Percentiles rank a stretch among this genome's conserved stretches.
These are phyloP conservation scores for Maconellicoccus hirsutus DNA, from an alignment of 1,140 invertebrate genomes.

Conservation along the genomic window DNA sequence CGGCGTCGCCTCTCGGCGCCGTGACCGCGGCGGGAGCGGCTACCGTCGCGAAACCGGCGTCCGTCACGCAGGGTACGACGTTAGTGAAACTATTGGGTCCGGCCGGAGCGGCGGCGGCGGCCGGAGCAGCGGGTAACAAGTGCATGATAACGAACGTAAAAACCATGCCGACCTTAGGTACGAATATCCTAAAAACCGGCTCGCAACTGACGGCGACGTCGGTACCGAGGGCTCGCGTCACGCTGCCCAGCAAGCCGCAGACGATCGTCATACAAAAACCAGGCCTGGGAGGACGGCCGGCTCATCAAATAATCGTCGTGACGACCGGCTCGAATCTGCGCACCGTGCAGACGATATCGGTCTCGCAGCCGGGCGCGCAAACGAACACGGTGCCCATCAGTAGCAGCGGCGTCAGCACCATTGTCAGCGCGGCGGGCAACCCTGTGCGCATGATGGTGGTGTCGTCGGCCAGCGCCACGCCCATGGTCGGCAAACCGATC, in stretches of 20 bases:
- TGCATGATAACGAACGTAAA: conserved; percentile 10
- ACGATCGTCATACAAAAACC: conserved; percentile 53
- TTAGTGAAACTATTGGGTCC: not conserved
- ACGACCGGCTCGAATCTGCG: conserved; percentile 51
- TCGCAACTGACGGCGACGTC: not conserved
- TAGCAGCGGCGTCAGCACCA: conserved; percentile 24
- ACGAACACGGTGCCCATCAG: conserved; percentile 35
- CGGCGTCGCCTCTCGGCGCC: not conserved
- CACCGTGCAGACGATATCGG: conserved; percentile 49
- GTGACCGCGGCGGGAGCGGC: not conserved
- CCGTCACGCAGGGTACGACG: not conserved
- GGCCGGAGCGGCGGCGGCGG: not conserved
- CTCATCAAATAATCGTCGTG: conserved; percentile 55
- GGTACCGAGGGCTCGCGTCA: not conserved
- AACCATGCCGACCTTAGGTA: not conserved
- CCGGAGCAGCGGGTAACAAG: not conserved
- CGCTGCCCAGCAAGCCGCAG: conserved; percentile 41
- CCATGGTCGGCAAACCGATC: conserved; percentile 46
- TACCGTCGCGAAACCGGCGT: not conserved
- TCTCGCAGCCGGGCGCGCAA: conserved; percentile 42
- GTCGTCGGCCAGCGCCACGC: conserved; percentile 27
- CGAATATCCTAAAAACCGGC: not conserved
- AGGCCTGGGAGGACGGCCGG: conserved; percentile 41
- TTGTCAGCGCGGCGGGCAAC: conserved; percentile 5
- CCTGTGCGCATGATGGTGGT: conserved; percentile 31